Percentiles rank a stretch among this genome's conserved stretches.
Conservation (phyloP, 2,797 vertebrate species). For the Micropoecilia bifurca region DNA sequence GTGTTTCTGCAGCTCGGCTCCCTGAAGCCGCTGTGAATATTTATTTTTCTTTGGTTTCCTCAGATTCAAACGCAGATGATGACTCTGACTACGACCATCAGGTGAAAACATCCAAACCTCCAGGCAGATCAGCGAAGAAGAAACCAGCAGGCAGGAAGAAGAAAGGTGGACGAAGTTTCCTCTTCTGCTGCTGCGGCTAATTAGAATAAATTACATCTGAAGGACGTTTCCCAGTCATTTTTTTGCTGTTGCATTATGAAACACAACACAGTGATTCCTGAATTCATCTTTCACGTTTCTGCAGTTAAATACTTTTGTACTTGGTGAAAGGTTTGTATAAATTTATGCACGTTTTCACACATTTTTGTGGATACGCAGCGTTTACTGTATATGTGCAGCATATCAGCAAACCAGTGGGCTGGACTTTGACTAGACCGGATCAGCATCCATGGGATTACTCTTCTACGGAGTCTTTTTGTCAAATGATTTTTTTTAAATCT, state of each 20-base stretch:
- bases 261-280: too few relatives aligned
- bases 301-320: neutral
- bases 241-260: too few relatives aligned
- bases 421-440: neutral
- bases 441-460: neutral
- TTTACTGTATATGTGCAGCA: too few relatives aligned
- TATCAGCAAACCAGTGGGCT: neutral
- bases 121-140: neutral
- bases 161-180: conserved; percentile 28
- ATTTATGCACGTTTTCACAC: neutral
- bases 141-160: conserved; percentile 7
- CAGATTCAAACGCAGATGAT: neutral
- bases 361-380: neutral
- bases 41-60: neutral
- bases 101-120: neutral
- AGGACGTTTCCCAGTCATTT: too few relatives aligned
- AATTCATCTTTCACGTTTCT: too few relatives aligned
- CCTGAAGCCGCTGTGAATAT: neutral
- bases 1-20: neutral
- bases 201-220: too few relatives aligned
- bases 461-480: neutral
- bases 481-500: too few relatives aligned
- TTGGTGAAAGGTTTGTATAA: neutral
- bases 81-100: neutral
- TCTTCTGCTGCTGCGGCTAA: neutral